Conservation (phyloP, 2,113 vertebrate species). For the Lophius piscatorius region DNA sequence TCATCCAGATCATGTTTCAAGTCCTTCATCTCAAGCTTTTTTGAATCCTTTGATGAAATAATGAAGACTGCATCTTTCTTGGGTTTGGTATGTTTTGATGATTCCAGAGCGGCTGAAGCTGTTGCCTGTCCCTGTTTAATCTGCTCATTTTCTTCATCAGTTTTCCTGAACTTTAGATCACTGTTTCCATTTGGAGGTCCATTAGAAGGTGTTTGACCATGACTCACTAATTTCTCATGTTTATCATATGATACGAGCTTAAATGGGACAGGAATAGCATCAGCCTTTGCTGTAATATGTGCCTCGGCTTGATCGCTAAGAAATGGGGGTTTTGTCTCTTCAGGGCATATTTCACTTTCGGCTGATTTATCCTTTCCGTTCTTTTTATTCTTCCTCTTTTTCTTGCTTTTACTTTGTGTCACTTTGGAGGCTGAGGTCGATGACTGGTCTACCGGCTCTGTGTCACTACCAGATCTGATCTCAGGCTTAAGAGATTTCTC, state of each 20-base stretch:
- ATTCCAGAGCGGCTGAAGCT: neutral
- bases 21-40: constrained; percentile 26
- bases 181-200: neutral
- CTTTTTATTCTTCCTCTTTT: constrained; percentile 74
- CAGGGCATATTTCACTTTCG: constrained; percentile 29
- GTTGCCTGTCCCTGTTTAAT: constrained; percentile 11
- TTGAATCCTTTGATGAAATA: neutral
- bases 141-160: constrained; percentile 4
- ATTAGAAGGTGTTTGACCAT: neutral
- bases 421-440: constrained; percentile 11
- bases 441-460: constrained; percentile 13
- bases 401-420: constrained; percentile 68
- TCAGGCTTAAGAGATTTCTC: constrained; percentile 16
- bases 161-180: neutral
- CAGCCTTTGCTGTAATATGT: neutral
- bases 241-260: constrained; percentile 6
- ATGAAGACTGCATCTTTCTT: constrained; percentile 8
- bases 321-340: constrained; percentile 21
- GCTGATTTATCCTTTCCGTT: constrained; percentile 59
- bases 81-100: constrained; percentile 4
- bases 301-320: constrained; percentile 7
- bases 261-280: neutral
- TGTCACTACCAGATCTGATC: constrained; percentile 2
- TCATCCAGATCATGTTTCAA: constrained; percentile 6
- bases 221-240: neutral